Percentiles rank a stretch among this genome's conserved stretches.
Conservation (phyloP, 2,113 vertebrate species). For the Opisthocomus hoazin region DNA sequence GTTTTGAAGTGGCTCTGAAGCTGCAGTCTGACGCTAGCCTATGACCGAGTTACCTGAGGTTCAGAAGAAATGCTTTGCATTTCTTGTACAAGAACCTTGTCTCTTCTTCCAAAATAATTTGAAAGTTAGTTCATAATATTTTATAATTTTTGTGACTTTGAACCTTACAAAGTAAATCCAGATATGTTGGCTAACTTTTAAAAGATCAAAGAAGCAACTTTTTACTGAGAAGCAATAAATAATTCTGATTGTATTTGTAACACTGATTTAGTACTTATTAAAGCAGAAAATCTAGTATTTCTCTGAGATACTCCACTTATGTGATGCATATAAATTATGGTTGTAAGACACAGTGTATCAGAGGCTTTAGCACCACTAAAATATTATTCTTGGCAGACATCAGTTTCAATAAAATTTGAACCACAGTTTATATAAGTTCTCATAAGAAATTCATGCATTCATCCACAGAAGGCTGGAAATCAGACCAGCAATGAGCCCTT, state of each 20-base stretch:
- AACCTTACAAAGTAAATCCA: neutral
- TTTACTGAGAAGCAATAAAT: neutral
- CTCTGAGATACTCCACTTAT: neutral
- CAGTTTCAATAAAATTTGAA: neutral
- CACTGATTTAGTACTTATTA: neutral
- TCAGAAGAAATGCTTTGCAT: neutral
- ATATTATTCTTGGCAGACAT: constrained; percentile 16
- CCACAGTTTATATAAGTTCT: neutral
- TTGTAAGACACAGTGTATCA: neutral
- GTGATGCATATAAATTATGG: neutral
- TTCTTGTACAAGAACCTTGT: neutral
- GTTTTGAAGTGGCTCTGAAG: neutral
- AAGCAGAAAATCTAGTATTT: neutral
- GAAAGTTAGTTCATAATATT: neutral
- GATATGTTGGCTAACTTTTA: neutral
- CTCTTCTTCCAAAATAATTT: neutral
- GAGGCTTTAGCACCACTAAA: neutral
- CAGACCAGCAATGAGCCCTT: neutral
- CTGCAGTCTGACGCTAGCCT: neutral
- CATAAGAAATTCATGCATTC: neutral
- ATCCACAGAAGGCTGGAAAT: neutral
- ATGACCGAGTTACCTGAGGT: neutral
- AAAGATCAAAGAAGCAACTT: neutral
- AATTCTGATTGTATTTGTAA: neutral
- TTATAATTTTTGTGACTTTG: neutral